These are phyloP conservation scores for Drosophila grimshawi DNA, from an alignment of 1,140 invertebrate genomes.

Conservation along the genomic window DNA sequence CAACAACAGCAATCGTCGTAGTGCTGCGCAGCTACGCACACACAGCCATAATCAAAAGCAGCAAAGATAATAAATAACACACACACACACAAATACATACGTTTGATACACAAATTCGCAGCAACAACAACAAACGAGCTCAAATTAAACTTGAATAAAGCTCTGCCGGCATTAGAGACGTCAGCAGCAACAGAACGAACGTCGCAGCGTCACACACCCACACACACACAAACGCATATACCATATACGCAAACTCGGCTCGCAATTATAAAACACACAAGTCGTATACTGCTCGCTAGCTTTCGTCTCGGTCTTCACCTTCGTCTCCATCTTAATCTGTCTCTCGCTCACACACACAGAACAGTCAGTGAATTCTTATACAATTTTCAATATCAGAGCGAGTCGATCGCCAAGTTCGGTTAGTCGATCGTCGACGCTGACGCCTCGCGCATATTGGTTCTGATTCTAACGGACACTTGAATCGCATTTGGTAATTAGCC, in stretches of 20 bases:
- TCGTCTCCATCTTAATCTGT: background rate
- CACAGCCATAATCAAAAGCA: conserved; percentile 31
- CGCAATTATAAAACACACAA: conserved; percentile 37
- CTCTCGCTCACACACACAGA: conserved; percentile 14
- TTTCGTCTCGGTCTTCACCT: background rate
- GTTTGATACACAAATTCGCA: conserved; percentile 41
- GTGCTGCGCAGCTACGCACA: conserved; percentile 43
- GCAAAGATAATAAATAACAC: conserved; percentile 63
- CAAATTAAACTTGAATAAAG: conserved; percentile 47
- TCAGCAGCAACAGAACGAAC: conserved; percentile 19
- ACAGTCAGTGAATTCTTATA: conserved; percentile 40
- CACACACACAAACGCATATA: conserved; percentile 9
- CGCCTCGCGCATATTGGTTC: conserved; percentile 33
- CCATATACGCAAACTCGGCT: background rate
- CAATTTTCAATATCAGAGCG: conserved; percentile 44
- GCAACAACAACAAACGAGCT: conserved; percentile 18
- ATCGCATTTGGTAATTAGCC: conserved; percentile 55
- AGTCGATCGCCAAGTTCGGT: conserved; percentile 31
- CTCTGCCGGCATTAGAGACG: conserved; percentile 37
- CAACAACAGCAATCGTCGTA: conserved; percentile 47
- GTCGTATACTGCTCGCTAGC: background rate
- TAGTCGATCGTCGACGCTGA: conserved; percentile 16
- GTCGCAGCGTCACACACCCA: conserved; percentile 27
- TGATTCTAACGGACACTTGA: conserved; percentile 41
- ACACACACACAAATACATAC: conserved; percentile 19